Percentiles rank a stretch among this genome's conserved stretches.
phyloP scores from a whole-genome alignment of 2,113 vertebrate genomes.

The Petaurus breviceps region DNA sequence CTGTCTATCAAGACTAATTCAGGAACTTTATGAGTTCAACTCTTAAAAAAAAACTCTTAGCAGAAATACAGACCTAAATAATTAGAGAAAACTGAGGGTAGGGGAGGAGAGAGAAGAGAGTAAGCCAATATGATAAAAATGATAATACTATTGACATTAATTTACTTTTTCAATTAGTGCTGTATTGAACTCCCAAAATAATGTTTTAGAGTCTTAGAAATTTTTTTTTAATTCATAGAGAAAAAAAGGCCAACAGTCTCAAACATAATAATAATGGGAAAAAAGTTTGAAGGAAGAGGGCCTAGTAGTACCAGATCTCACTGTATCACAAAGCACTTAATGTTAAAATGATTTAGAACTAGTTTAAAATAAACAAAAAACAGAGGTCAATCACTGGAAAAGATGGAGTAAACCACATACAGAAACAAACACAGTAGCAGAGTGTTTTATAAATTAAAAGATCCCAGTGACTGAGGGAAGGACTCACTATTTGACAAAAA shows the following conservation, averaged over 20 bases:
- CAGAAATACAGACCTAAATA: background rate
- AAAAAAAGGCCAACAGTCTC: background rate
- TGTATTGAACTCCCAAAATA: background rate
- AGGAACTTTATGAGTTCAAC: background rate
- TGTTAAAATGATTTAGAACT: background rate
- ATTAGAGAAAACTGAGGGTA: background rate
- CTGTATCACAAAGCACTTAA: background rate
- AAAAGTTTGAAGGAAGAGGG: background rate
- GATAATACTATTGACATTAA: background rate
- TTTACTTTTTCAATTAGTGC: background rate
- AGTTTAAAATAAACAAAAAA: too few relatives aligned
- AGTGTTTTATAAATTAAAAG: too few relatives aligned
- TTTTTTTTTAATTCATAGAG: background rate
- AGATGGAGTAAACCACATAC: too few relatives aligned
- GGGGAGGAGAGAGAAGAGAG: too few relatives aligned
- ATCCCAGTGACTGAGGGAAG: too few relatives aligned
- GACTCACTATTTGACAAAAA: background rate
- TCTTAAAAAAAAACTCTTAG: background rate
- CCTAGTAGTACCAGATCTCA: background rate
- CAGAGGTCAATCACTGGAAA: too few relatives aligned
- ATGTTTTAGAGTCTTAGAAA: background rate
- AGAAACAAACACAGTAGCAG: too few relatives aligned
- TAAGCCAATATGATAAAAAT: background rate
- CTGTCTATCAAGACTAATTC: background rate
- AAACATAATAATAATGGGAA: background rate